Conservation (phyloP, 2,113 vertebrate genomes). For the Baryphthengus martii region DNA sequence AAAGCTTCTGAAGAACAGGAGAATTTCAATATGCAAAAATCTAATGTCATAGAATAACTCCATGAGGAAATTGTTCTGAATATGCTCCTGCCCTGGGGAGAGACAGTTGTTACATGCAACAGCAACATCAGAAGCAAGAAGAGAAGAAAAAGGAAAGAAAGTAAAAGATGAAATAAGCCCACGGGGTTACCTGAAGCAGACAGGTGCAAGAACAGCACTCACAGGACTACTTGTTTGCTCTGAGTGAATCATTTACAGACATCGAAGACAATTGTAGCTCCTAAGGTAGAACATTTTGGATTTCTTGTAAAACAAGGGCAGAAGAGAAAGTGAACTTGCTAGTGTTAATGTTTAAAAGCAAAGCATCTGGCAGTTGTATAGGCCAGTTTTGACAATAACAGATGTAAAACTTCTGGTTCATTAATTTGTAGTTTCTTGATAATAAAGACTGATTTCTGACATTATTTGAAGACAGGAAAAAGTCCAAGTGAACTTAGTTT, state of each 20-base stretch:
- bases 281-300: neutral
- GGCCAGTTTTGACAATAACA: neutral
- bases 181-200: neutral
- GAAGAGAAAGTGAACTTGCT: neutral
- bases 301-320: neutral
- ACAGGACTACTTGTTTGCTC: neutral
- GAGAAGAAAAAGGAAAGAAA: neutral
- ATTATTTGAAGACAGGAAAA: neutral
- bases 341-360: neutral
- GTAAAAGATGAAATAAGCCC: neutral
- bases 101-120: neutral
- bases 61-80: neutral
- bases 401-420: neutral
- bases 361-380: neutral
- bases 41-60: neutral
- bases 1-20: neutral
- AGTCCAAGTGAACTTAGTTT: neutral
- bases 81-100: neutral
- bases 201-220: neutral
- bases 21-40: neutral
- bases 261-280: neutral
- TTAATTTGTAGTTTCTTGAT: neutral
- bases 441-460: neutral
- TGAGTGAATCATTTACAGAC: neutral
- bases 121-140: neutral